These are phyloP conservation scores for Scaptomyza cyrtandrae DNA, from an alignment of 2,888 invertebrate species.

Conservation along the genomic window DNA sequence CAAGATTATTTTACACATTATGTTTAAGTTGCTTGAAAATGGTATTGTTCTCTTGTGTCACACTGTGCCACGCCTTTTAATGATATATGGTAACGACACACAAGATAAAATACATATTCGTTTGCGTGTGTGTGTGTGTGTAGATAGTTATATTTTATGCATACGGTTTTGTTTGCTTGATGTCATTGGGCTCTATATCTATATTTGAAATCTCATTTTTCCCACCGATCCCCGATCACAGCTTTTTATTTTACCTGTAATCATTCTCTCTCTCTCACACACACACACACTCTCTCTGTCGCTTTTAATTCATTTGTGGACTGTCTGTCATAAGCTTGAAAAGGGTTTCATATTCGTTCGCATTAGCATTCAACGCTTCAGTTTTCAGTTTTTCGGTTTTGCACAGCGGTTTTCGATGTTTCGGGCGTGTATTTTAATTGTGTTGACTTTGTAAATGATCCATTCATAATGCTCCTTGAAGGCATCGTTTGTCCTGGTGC, in stretches of 20 bases:
- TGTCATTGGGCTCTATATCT: slow-evolving; percentile 36
- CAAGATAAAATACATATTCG: no score
- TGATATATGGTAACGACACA: no score
- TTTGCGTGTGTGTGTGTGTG: no score
- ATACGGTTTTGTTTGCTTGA: slow-evolving; percentile 18
- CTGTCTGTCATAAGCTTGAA: slow-evolving; percentile 34
- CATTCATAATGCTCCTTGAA: slow-evolving; percentile 72
- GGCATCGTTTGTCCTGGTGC: slow-evolving; percentile 44
- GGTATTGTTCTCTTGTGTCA: not conserved
- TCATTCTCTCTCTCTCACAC: not conserved
- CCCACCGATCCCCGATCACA: not conserved
- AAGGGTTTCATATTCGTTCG: slow-evolving; percentile 36
- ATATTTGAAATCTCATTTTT: slow-evolving; percentile 57
- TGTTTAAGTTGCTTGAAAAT: no score
- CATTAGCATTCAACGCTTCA: slow-evolving; percentile 20
- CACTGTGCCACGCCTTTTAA: slow-evolving; percentile 4
- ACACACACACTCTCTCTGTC: not conserved
- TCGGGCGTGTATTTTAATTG: slow-evolving; percentile 68
- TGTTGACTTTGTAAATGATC: slow-evolving; percentile 76
- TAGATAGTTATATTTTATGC: not conserved
- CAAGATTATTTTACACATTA: no score
- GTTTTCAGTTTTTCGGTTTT: not conserved
- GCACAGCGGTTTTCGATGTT: slow-evolving; percentile 28
- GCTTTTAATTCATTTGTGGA: not conserved
- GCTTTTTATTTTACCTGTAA: not conserved